Conservation (phyloP, 1,140 invertebrate species). For the Anastatus disparis region DNA sequence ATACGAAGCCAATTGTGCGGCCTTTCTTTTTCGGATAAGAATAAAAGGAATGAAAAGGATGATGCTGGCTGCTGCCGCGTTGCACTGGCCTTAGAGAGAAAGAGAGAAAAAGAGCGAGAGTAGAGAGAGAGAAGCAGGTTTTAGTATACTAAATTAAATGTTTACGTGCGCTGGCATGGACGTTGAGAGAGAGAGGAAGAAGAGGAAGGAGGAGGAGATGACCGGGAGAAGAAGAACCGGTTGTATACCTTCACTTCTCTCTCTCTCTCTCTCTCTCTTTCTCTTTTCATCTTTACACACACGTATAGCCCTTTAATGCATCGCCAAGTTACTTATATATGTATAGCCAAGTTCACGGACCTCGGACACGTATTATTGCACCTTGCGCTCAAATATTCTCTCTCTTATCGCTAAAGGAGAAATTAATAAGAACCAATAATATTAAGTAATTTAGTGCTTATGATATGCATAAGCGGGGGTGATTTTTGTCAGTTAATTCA, state of each 20-base stretch:
- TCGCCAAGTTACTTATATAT: too few species aligned
- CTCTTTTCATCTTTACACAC: too few species aligned
- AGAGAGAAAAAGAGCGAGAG: too few species aligned
- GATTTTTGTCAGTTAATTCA: too few species aligned
- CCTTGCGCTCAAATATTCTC: conserved; percentile 13
- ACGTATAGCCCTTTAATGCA: conserved; percentile 24
- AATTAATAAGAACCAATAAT: conserved; percentile 37
- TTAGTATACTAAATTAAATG: conserved; percentile 36
- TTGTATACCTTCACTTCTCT: conserved; percentile 25
- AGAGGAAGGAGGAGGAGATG: neutral
- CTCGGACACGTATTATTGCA: conserved; percentile 27
- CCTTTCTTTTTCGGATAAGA: neutral
- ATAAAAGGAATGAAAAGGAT: conserved; percentile 14
- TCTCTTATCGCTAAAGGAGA: conserved; percentile 7
- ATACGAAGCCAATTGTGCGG: neutral
- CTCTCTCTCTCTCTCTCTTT: conserved; percentile 5
- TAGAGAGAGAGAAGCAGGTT: too few species aligned
- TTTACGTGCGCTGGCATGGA: conserved; percentile 34
- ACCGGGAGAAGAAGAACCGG: conserved; percentile 25
- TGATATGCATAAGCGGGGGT: too few species aligned
- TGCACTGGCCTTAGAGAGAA: too few species aligned
- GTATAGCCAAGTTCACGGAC: conserved; percentile 41
- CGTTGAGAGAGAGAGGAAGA: too few species aligned
- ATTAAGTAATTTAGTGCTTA: conserved; percentile 24
- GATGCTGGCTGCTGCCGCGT: neutral